phyloP scores from a whole-genome alignment of 35 echinoderm and acorn worm species.

The Apostichopus parvimensis region DNA sequence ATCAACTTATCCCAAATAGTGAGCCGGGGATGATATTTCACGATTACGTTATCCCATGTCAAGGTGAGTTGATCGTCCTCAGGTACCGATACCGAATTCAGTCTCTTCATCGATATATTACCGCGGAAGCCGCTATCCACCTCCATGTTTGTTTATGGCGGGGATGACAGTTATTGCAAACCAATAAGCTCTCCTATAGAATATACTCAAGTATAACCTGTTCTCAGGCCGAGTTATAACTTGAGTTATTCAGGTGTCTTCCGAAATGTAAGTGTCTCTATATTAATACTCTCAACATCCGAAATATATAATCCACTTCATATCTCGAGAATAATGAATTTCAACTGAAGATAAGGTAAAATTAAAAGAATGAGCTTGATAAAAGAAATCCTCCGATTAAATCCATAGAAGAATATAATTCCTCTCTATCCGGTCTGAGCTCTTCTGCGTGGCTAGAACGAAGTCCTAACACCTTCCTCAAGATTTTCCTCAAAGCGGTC shows the following conservation, averaged over 20 bases:
- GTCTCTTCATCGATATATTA: not conserved
- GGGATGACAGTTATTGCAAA: not conserved
- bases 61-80: slow-evolving; percentile 12
- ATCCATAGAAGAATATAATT: not conserved
- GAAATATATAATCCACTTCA: not conserved
- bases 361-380: not conserved
- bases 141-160: not conserved
- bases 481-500: not conserved
- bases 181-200: no score
- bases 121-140: no score
- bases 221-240: not conserved
- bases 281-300: not conserved
- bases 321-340: not conserved
- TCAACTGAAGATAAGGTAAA: not conserved
- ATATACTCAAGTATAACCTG: no score
- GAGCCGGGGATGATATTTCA: slow-evolving; percentile 12
- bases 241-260: not conserved
- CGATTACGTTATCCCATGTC: slow-evolving; percentile 32
- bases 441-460: not conserved
- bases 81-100: slow-evolving; percentile 8
- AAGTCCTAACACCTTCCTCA: not conserved
- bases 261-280: not conserved
- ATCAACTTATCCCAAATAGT: slow-evolving; percentile 13
- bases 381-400: not conserved
- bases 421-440: not conserved